Base-by-base conservation (phyloP, 2,113 vertebrate species). In the Salvelinus alpinus region DNA sequence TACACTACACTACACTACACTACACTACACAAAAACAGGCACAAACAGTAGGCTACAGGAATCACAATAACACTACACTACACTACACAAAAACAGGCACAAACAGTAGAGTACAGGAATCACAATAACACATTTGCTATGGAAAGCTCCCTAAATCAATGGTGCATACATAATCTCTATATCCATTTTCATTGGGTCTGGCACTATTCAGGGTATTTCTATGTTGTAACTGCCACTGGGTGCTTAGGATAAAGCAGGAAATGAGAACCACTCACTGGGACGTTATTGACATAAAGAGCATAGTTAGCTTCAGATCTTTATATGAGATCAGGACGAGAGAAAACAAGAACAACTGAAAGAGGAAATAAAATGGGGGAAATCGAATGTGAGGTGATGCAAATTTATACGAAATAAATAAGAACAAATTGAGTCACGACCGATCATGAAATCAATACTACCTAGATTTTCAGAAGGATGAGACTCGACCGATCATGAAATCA, bases 241-340 rank as follows among this genome's bases (percentile, higher is more conserved):
- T 54, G 48, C 48, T 54, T 14, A 54, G 29, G 25, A 18, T 22
- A 27, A 74, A 73, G 74, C 54, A 64, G 74, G 70, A 76, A 38
- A 68, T 68, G 66, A 31, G 66, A 31, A 18, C 11, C 20, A 22
- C 60, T 64, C 7, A 64, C 5, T 24, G 22, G 22, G 20, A 64
- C 8, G 68, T 57, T 80, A 75, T 80, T 71, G 73, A 75, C 66
- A 73, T 75, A 5, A 54, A 54, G 48, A 59, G 67, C 64, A 60
- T 70, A 78, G 68, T 48, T 48, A 48, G 60, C 22, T 54, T 31
- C 24, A 16, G 25, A 72, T 75, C 70, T 71, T 75, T 13, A 71
- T 70, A 59, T 75, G 60, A 24, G 69, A 75, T 80, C 71, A 68
- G 48, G 54, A 64, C 22, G 25, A 66, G 67, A 75, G 22, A 24